Conservation (phyloP, 2,797 vertebrate species). For the Chelonia mydas region DNA sequence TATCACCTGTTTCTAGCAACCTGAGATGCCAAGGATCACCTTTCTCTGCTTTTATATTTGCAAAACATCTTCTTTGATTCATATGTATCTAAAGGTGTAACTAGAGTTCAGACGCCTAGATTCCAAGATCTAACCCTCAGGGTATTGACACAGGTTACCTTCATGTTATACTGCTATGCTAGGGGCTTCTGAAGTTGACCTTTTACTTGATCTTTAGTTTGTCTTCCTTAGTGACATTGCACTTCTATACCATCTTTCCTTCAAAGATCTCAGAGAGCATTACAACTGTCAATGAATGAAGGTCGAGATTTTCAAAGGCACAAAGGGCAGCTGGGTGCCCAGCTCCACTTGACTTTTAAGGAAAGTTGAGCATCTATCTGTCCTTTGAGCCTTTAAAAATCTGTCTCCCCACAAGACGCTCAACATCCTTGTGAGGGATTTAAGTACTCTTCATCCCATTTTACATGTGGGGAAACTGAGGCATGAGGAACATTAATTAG, state of each 20-base stretch:
- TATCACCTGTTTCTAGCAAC: neutral
- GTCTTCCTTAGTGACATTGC: conserved; percentile 20
- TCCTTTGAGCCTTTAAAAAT: neutral
- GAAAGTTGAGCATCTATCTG: neutral
- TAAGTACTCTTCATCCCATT: neutral
- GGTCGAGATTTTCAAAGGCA: conserved; percentile 18
- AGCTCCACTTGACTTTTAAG: conserved; percentile 1
- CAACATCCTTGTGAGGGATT: neutral
- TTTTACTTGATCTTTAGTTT: conserved; percentile 44
- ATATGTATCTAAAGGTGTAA: neutral
- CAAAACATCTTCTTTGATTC: neutral
- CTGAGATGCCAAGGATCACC: neutral
- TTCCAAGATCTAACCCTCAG: conserved; percentile 30
- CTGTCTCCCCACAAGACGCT: neutral
- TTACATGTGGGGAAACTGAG: conserved; percentile 37
- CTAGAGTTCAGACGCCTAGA: neutral
- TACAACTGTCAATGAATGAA: conserved; percentile 40
- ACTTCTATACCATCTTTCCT: conserved; percentile 11
- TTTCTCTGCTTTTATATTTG: conserved; percentile 17
- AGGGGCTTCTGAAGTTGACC: conserved; percentile 42
- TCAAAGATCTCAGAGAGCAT: conserved; percentile 34
- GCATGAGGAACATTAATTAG: neutral
- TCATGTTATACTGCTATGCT: conserved; percentile 25
- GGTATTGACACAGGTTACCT: conserved; percentile 41
- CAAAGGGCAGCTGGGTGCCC: neutral